Conservation (phyloP, 2,888 invertebrate species). For the Drosophila hamatofila region DNA sequence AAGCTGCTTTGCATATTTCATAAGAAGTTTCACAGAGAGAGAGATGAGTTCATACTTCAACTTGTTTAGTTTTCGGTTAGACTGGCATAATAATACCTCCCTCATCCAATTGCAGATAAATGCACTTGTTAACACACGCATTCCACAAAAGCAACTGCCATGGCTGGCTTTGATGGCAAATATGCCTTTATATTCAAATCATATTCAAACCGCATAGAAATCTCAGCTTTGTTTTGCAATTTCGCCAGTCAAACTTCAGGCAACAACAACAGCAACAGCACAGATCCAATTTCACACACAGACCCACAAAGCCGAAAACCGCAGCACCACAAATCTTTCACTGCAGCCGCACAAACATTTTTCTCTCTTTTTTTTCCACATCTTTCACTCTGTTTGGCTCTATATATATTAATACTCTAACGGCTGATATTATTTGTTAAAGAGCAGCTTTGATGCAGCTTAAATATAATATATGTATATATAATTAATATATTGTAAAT, state of each 20-base stretch:
- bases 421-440: background rate
- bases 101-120: slow-evolving; percentile 23
- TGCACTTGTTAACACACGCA: slow-evolving; percentile 26
- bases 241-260: slow-evolving; percentile 53
- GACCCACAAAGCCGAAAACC: slow-evolving; percentile 48
- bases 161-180: slow-evolving; percentile 39
- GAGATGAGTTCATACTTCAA: slow-evolving; percentile 25
- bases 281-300: slow-evolving; percentile 66
- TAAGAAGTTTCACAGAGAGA: slow-evolving; percentile 10
- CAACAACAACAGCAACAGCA: slow-evolving; percentile 34
- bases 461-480: background rate
- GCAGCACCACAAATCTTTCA: slow-evolving; percentile 73
- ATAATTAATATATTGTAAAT: background rate
- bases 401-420: slow-evolving; percentile 32
- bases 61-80: background rate
- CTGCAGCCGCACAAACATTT: slow-evolving; percentile 48
- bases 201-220: slow-evolving; percentile 65
- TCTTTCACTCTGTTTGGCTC: slow-evolving; percentile 20
- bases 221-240: slow-evolving; percentile 63
- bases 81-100: background rate
- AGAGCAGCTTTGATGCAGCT: background rate
- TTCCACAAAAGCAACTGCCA: slow-evolving; percentile 24
- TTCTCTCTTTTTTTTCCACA: slow-evolving; percentile 19
- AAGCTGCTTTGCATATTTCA: slow-evolving; percentile 39
- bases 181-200: slow-evolving; percentile 58